Conservation (phyloP, 2,797 vertebrate genomes). For the Erpetoichthys calabaricus region DNA sequence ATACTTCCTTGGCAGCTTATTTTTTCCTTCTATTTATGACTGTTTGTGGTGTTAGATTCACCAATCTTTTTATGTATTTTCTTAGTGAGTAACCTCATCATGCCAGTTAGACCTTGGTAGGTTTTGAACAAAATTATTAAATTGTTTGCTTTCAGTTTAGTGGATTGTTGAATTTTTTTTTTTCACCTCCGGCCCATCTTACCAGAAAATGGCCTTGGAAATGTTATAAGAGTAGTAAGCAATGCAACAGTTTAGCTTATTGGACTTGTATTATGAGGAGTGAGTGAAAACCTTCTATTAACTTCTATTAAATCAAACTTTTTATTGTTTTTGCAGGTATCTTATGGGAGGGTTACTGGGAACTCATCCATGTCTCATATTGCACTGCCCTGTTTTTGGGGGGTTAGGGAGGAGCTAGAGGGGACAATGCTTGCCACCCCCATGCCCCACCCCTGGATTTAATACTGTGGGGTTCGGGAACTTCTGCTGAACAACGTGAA, state of each 20-base stretch:
- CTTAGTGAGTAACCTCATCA: no score
- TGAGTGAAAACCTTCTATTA: no score
- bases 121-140: no score
- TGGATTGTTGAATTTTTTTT: neutral
- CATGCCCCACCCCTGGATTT: neutral
- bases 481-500: constrained; percentile 17
- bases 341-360: constrained; percentile 68
- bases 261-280: no score
- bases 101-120: no score
- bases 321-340: constrained; percentile 44
- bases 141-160: no score
- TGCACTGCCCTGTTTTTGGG: constrained; percentile 70
- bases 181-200: neutral
- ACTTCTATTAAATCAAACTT: neutral
- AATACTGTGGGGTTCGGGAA: constrained; percentile 1
- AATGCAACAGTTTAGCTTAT: no score
- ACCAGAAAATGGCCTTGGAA: neutral
- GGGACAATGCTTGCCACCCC: constrained; percentile 53
- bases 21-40: constrained; percentile 16
- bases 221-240: no score
- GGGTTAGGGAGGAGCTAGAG: constrained; percentile 65
- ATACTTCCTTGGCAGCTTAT: neutral
- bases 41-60: neutral
- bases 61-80: no score
- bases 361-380: constrained; percentile 76